Evolutionary conservation across 2,797 vertebrate genomes (phyloP).

Genomic region (Oreonectes daqikongensis): DNA sequence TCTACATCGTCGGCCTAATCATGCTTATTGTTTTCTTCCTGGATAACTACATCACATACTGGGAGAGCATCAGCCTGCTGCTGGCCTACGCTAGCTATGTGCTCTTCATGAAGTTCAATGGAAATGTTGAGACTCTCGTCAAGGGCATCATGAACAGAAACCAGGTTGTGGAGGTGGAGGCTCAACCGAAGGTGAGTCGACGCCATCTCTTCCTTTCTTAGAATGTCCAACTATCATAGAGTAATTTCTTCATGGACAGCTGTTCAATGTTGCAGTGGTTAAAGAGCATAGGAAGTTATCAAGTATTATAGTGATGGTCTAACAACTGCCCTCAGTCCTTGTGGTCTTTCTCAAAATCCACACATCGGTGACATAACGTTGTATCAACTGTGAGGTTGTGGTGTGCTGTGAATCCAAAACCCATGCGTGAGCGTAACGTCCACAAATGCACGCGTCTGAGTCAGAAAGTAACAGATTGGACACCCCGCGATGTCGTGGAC

Average conservation of each 20-base stretch:
- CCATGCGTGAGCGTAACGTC: too few species aligned
- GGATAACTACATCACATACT: slow-evolving; percentile 93
- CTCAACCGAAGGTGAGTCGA: slow-evolving; percentile 92
- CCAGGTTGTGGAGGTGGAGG: slow-evolving; percentile 92
- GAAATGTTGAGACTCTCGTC: slow-evolving; percentile 83
- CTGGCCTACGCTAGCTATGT: slow-evolving; percentile 87
- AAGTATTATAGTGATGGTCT: too few species aligned
- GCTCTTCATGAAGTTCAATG: slow-evolving; percentile 97
- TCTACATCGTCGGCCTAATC: slow-evolving; percentile 96
- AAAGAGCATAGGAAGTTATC: too few species aligned
- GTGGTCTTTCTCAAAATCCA: neutral
- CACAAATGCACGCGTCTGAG: neutral
- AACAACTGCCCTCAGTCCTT: neutral
- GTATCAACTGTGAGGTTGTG: too few species aligned
- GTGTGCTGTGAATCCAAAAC: too few species aligned
- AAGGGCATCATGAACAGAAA: slow-evolving; percentile 88
- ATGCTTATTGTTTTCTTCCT: slow-evolving; percentile 97
- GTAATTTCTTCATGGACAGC: neutral
- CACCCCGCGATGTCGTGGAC: too few species aligned
- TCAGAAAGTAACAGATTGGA: neutral
- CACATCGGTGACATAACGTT: neutral
- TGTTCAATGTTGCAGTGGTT: too few species aligned
- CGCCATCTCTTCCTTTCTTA: slow-evolving; percentile 6
- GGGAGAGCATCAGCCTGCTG: slow-evolving; percentile 89
- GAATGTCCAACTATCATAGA: neutral